Evolutionary conservation across 2,797 vertebrate genomes (phyloP), one percentile per base, ranked within the genome.

Genomic region (Cyclura pinguis): DNA sequence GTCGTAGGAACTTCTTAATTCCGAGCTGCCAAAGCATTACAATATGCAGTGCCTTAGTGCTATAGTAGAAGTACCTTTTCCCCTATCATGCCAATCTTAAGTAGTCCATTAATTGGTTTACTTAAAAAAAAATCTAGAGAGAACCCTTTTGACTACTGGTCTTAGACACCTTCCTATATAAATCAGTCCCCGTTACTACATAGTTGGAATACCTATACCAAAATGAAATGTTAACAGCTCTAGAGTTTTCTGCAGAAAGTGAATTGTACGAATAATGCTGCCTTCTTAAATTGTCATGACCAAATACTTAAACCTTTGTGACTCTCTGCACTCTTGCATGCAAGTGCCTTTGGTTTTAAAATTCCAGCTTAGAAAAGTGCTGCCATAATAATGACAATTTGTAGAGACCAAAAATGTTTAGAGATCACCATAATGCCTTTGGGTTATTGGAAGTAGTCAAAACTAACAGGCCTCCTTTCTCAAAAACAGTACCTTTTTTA

Each of bases 401-500:
- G 96, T 98, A 98, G 97, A 98, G 98, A 99, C 99, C 99, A 99
- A 99, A 99, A 98, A 98, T 97, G 95, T 96, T 97, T 97, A 97
- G 97, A 98, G 97, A 98, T 99, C 99, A 99, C 99, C 99, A 95
- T 98, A 98, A 98, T 99, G 99, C 99, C 99, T 99, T 99, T 97
- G 98, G 98, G 97, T 98, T 96, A 97, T 97, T 96, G 96, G 97
- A 98, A 96, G 96, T 96, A 94, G 97, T 96, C 96, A 95, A 96
- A 96, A 96, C 95, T 96, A 87, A 95, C 94, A 96, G 97, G 97
- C 97, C 97, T 97, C 96, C 93, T 92, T 97, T 96, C 95, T 93
- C 93, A 86, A 94, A 87, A 95, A 94, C 96, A 94, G 95, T 93
- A 88, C 42, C 89, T 91, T 57, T 47, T 90, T 95, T 92, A 73